phyloP scores from a whole-genome alignment of 1,140 invertebrate genomes.

The Sarcophaga peregrina region DNA sequence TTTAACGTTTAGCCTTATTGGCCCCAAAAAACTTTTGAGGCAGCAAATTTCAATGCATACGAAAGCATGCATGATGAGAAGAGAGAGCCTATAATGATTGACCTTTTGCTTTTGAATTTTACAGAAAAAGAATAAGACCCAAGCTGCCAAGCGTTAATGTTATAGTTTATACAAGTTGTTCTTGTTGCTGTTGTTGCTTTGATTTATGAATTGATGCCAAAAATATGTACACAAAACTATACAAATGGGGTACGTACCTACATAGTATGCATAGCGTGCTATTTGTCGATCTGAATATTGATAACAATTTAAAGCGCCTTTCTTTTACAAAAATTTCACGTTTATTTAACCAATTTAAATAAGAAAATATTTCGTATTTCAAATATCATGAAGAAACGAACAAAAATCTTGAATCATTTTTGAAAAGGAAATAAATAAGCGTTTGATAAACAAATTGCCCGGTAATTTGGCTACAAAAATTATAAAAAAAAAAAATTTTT shows the following conservation, averaged over 20 bases:
- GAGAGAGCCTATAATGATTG: neutral
- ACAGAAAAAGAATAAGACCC: neutral
- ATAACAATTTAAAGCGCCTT: no score
- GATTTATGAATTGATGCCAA: constrained; percentile 13
- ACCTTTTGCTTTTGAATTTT: neutral
- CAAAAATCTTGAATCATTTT: no score
- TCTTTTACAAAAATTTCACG: neutral
- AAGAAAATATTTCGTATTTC: neutral
- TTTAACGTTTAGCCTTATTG: no score
- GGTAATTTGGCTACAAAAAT: neutral
- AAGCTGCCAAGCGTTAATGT: neutral
- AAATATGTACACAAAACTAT: neutral
- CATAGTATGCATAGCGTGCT: neutral
- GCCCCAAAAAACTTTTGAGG: no score
- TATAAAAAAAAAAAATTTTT: neutral
- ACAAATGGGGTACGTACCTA: neutral
- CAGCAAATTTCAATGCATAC: no score
- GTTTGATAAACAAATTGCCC: neutral
- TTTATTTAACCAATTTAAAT: constrained; percentile 19
- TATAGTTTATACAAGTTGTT: neutral
- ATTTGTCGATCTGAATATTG: no score
- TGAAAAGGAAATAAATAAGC: neutral
- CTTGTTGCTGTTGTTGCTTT: neutral
- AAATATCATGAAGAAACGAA: neutral
- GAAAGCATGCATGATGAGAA: no score